Conservation (phyloP, 2,113 vertebrate genomes). For the Ciconia stormi region DNA sequence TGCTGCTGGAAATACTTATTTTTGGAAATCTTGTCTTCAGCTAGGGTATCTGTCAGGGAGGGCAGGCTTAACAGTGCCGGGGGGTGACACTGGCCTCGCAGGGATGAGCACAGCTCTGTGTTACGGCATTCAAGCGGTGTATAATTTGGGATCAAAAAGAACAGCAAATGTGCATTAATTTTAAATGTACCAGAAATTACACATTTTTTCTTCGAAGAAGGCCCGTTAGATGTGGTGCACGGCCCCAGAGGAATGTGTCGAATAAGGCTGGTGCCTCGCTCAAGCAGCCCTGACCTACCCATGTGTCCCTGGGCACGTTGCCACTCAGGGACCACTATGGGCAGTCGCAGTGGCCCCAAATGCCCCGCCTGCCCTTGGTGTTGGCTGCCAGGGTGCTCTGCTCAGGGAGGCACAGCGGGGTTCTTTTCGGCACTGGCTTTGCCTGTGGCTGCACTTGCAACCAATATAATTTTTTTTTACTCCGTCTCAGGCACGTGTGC, state of each 20-base stretch:
- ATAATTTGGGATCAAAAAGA: not conserved
- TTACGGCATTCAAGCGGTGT: accelerated
- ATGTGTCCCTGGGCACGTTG: accelerated
- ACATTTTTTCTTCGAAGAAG: not conserved
- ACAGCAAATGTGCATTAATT: not conserved
- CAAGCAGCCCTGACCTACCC: not conserved
- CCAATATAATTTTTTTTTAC: accelerated
- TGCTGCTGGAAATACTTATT: not conserved
- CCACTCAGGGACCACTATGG: accelerated
- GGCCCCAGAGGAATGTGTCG: not conserved
- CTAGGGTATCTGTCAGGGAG: not conserved
- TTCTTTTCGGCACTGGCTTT: not conserved
- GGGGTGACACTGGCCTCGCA: accelerated
- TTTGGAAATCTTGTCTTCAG: not conserved
- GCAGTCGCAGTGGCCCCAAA: not conserved
- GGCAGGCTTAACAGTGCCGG: not conserved
- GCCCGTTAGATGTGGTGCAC: not conserved
- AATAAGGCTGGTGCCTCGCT: not conserved
- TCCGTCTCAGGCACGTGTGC: accelerated
- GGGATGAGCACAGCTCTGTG: accelerated
- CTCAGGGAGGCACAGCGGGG: accelerated
- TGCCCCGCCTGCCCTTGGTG: not conserved
- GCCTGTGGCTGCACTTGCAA: accelerated
- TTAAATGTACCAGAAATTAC: not conserved
- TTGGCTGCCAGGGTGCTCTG: not conserved